Percentiles rank a stretch among this genome's conserved stretches.
phyloP scores from a whole-genome alignment of 1,140 invertebrate genomes.

The Glomeris maerens region DNA sequence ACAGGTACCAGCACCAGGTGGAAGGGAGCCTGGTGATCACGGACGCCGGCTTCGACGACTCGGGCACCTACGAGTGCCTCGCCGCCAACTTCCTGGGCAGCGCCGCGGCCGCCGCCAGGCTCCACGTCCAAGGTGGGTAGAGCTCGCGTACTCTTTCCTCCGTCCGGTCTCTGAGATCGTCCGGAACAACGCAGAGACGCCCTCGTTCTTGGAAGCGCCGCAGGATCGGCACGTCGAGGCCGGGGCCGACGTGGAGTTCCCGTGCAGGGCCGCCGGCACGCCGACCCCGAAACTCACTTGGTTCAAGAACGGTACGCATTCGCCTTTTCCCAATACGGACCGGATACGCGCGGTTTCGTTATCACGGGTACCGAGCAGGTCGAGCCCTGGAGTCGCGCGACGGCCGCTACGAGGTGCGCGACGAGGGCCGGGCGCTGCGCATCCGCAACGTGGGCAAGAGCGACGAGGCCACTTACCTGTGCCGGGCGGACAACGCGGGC shows the following conservation, averaged over 20 bases:
- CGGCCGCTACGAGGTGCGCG: not conserved
- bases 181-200: constrained; percentile 40
- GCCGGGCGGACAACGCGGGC: constrained; percentile 55
- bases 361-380: too few relatives aligned
- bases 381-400: not conserved
- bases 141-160: not conserved
- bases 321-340: too few relatives aligned
- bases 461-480: constrained; percentile 65
- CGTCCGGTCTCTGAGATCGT: not conserved
- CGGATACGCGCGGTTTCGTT: too few relatives aligned
- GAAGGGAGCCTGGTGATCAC: constrained; percentile 43
- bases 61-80: constrained; percentile 54
- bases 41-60: constrained; percentile 43
- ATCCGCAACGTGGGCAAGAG: constrained; percentile 45
- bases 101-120: constrained; percentile 44
- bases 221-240: constrained; percentile 45
- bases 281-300: constrained; percentile 29
- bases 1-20: constrained; percentile 28
- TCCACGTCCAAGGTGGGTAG: constrained; percentile 50
- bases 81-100: constrained; percentile 50
- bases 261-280: constrained; percentile 32
- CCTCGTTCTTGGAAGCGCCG: constrained; percentile 49
- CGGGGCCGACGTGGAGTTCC: constrained; percentile 50
- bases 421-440: constrained; percentile 33
- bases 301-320: constrained; percentile 28